Conservation (phyloP, 2,888 invertebrate genomes). For the Odontomyia ornata region DNA sequence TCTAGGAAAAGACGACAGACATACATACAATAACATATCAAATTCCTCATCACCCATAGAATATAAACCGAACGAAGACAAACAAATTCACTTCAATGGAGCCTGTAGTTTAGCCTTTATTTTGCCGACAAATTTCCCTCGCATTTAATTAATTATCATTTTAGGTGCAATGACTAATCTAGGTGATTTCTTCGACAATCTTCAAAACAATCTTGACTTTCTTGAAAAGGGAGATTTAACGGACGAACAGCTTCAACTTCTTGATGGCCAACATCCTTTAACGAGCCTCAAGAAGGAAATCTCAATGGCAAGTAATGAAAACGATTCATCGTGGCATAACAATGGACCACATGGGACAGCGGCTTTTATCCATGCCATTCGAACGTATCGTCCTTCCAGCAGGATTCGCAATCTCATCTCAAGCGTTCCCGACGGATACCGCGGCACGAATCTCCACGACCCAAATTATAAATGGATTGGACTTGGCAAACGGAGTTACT, state of each 20-base stretch:
- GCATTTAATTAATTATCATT: conserved; percentile 47
- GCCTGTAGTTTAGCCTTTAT: neutral
- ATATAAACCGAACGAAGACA: too few species aligned
- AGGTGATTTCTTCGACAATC: conserved; percentile 60
- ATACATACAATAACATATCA: too few species aligned
- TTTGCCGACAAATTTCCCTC: neutral
- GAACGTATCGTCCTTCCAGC: conserved; percentile 65
- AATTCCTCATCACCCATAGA: too few species aligned
- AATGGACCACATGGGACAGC: conserved; percentile 57
- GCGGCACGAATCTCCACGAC: conserved; percentile 71
- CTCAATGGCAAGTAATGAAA: conserved; percentile 48
- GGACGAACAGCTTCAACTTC: conserved; percentile 55
- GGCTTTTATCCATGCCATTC: conserved; percentile 63
- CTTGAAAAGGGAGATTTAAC: conserved; percentile 58
- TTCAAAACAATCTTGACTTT: conserved; percentile 59
- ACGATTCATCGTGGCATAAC: conserved; percentile 25
- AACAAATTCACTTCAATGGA: too few species aligned
- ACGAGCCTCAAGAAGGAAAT: conserved; percentile 54
- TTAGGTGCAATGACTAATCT: conserved; percentile 61
- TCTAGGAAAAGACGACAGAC: too few species aligned
- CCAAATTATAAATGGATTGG: conserved; percentile 74
- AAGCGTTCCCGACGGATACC: conserved; percentile 67
- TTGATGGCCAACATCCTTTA: conserved; percentile 59
- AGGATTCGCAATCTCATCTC: conserved; percentile 69
- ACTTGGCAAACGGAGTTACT: conserved; percentile 64